Evolutionary conservation across 2,888 invertebrate species (phyloP), one percentile per base, ranked within the genome.

Genomic region (Agrochola litura): DNA sequence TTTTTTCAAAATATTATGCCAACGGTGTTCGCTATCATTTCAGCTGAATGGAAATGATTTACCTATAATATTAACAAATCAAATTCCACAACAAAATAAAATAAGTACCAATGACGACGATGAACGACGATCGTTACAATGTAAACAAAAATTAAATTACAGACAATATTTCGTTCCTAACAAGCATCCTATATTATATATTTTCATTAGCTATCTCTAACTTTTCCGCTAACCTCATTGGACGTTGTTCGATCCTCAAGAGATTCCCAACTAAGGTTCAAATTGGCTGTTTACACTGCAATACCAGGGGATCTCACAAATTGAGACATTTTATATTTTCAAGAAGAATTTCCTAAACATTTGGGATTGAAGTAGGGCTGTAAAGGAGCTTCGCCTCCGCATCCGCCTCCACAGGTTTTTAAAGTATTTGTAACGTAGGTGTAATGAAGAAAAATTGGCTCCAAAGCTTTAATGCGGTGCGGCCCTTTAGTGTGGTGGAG

Each of bases 301-400:
- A 54, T 67, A 54, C 43, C 63, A 56, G 65, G 56, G 76, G 60
- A 46, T 65, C 60, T 60, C 19, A 25, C 43, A 71, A 76, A 84
- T 80, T 80, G 75, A 68, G 64, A 84, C 30, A 64, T 64, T 80
- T 74, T 49, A 56, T 81, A 43, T 82, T 84, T 75, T 68, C 37
- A 10, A 1, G 37, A 46, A 64, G 49, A 65, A 41, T 76, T 68
- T 69, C 64, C 58, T 52, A n/a, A 68, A 43, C 16, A 37, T 71
- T 80, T 41, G 9, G 16, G n/a, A 46, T 52, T 30, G 1, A n/a
- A 49, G 25, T 30, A 58, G 12, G n/a, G 56, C n/a, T n/a, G 6
- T 25, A 58, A 25, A 14, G 58, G 25, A 25, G 25, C 12, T 58
- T 56, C 12, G 10, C 2, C 12, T 25, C 12, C 6, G 0, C 4